A percentile compares a stretch with the other conserved stretches of the same genome.
Evolutionary conservation across 2,888 invertebrate genomes (phyloP).

Genomic region (Glaucopsyche alexis): DNA sequence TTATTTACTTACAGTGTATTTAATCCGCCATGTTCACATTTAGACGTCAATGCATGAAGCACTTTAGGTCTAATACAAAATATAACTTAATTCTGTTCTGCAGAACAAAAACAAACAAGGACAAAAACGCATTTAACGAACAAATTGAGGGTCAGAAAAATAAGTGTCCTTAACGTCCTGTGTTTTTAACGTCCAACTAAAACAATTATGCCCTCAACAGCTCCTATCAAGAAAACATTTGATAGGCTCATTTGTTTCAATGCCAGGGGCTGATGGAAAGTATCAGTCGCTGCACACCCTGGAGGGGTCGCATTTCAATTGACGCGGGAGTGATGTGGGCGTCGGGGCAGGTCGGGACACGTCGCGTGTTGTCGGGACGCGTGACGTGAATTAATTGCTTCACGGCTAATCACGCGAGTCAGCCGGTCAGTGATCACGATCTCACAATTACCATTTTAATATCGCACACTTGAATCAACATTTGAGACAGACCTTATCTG

Average conservation of each 20-base stretch:
- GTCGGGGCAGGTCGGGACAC: conserved; percentile 32
- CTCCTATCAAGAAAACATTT: neutral
- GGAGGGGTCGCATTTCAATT: conserved; percentile 2
- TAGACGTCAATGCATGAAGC: conserved; percentile 5
- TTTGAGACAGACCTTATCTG: conserved; percentile 6
- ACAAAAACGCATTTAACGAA: neutral
- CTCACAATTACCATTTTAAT: conserved; percentile 22
- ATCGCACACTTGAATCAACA: neutral
- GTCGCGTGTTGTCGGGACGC: conserved; percentile 38
- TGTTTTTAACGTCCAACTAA: too few relatives aligned
- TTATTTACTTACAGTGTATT: neutral
- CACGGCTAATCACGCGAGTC: conserved; percentile 46
- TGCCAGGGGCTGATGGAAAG: neutral
- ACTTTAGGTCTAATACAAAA: conserved; percentile 5
- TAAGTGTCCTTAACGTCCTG: neutral
- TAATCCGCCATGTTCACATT: neutral
- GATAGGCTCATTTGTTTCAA: neutral
- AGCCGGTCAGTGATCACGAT: conserved; percentile 40
- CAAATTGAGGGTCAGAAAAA: neutral
- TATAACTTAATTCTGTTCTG: neutral
- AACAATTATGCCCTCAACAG: neutral
- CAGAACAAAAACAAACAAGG: neutral
- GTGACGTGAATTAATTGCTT: conserved; percentile 46
- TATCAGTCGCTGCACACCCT: neutral
- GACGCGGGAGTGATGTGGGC: neutral